Evolutionary conservation across 2,888 invertebrate genomes (phyloP).

Genomic region (Drosophila atroscutellata): DNA sequence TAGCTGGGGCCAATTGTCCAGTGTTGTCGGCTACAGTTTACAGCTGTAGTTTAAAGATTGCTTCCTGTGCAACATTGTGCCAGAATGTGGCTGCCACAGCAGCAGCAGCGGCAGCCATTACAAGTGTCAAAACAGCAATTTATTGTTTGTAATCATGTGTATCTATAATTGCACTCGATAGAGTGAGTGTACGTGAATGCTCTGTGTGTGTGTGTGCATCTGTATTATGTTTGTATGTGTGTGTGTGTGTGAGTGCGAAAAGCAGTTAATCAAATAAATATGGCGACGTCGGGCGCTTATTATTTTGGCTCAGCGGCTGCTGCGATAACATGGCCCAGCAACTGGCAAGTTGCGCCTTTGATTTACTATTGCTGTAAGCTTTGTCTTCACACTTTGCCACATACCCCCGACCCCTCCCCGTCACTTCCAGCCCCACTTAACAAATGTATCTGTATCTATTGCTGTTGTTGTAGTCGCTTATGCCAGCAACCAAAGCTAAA

Average conservation of each 20-base stretch:
- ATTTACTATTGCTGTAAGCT: conserved; percentile 65
- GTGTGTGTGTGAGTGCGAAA: conserved; percentile 41
- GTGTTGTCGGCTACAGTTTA: conserved; percentile 39
- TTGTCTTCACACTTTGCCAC: conserved; percentile 51
- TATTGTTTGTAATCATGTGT: conserved; percentile 80
- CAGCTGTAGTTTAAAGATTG: conserved; percentile 69
- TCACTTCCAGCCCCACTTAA: conserved; percentile 21
- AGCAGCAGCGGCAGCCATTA: conserved; percentile 64
- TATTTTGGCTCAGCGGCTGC: conserved; percentile 73
- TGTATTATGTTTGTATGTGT: no score
- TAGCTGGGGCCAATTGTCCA: conserved; percentile 71
- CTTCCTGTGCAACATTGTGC: conserved; percentile 71
- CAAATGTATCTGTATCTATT: conserved; percentile 31
- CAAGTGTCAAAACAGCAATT: conserved; percentile 82
- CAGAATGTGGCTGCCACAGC: conserved; percentile 52
- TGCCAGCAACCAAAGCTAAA: conserved; percentile 69
- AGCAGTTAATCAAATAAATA: conserved; percentile 83
- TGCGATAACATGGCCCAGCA: conserved; percentile 73
- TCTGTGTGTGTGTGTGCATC: background rate
- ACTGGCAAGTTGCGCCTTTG: conserved; percentile 55
- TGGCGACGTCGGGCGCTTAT: conserved; percentile 76
- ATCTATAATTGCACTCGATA: conserved; percentile 64
- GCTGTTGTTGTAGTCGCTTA: conserved; percentile 28
- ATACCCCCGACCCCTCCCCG: background rate
- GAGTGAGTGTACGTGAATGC: conserved; percentile 32